These are phyloP conservation scores for Lasioglossum malachurum DNA, from an alignment of 2,888 invertebrate species.

Conservation along the genomic window DNA sequence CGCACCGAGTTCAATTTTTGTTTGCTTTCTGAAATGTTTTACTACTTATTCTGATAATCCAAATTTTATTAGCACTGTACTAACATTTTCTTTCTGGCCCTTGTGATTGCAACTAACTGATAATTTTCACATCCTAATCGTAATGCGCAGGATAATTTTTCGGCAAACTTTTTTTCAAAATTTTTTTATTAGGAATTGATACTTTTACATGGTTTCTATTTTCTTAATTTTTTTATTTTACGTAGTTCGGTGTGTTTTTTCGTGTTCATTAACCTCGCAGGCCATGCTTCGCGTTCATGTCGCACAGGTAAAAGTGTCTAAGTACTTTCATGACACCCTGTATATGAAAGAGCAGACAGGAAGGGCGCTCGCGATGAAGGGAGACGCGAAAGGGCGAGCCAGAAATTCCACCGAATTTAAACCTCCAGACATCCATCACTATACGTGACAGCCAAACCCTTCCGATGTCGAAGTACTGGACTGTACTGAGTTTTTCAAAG, in stretches of 20 bases:
- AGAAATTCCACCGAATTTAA: slow-evolving; percentile 75
- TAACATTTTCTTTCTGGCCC: background rate
- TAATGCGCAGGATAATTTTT: no score
- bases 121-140: background rate
- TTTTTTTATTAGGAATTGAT: no score
- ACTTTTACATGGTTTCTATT: no score
- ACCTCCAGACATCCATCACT: slow-evolving; percentile 74
- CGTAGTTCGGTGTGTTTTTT: no score
- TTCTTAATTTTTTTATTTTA: no score
- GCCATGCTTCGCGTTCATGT: background rate
- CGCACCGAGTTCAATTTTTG: background rate
- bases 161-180: no score
- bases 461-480: slow-evolving; percentile 53
- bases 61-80: background rate
- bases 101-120: background rate
- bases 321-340: slow-evolving; percentile 1
- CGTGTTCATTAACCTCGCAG: no score
- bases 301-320: background rate
- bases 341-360: slow-evolving; percentile 45
- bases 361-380: slow-evolving; percentile 27
- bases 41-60: background rate
- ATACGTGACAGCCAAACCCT: slow-evolving; percentile 64
- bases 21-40: background rate
- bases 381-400: slow-evolving; percentile 44
- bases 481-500: slow-evolving; percentile 46